Evolutionary conservation across 2,888 invertebrate genomes (phyloP).

Genomic region (Brachyptera putata): DNA sequence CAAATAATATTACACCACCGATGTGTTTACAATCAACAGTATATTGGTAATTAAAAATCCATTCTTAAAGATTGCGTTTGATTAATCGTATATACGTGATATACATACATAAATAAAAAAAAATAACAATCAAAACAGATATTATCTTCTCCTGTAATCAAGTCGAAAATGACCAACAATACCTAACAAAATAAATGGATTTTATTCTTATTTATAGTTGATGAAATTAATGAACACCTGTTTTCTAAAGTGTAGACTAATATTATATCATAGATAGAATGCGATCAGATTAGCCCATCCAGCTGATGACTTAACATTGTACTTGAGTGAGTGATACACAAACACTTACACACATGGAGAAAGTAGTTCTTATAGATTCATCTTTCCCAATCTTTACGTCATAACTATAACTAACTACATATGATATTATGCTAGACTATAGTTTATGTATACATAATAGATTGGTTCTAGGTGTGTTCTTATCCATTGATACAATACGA

Average conservation of each 20-base stretch:
- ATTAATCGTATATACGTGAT: no score
- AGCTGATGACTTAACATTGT: conserved; percentile 11
- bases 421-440: background rate
- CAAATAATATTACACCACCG: no score
- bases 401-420: background rate
- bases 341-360: no score
- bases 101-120: no score
- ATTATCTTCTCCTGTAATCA: no score
- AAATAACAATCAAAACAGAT: no score
- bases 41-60: no score
- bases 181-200: no score
- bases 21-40: no score
- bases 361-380: conserved; percentile 13
- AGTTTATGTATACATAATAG: background rate
- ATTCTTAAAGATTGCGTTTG: no score
- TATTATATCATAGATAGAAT: background rate
- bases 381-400: conserved; percentile 11
- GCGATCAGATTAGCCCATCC: conserved; percentile 7
- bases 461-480: background rate
- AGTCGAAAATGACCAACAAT: no score
- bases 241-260: background rate
- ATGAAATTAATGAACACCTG: conserved; percentile 4
- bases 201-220: no score
- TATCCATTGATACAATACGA: background rate
- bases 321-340: conserved; percentile 11